Conservation (phyloP, 2,888 invertebrate genomes). For the Tetragonisca angustula region DNA sequence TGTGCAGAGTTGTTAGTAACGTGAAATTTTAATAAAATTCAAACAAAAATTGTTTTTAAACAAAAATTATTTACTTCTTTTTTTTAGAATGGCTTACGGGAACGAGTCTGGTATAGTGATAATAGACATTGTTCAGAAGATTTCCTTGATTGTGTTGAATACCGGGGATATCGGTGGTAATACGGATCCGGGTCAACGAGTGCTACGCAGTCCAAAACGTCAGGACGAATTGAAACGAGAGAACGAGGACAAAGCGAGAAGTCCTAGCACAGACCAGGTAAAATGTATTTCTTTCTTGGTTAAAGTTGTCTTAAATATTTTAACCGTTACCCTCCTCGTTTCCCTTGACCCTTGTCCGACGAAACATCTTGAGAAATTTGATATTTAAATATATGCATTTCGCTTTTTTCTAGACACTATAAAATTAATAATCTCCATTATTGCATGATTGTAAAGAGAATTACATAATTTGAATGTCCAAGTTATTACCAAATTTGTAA, state of each 20-base stretch:
- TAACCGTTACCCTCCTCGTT: conserved; percentile 32
- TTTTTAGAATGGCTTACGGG: conserved; percentile 95
- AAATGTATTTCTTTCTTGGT: conserved; percentile 77
- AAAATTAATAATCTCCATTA: conserved; percentile 57
- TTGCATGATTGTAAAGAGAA: conserved; percentile 64
- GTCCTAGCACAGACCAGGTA: conserved; percentile 96
- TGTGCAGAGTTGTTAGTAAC: not conserved
- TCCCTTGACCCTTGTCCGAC: conserved; percentile 50
- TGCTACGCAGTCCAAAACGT: conserved; percentile 91
- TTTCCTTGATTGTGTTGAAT: conserved; percentile 94
- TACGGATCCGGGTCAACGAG: conserved; percentile 93
- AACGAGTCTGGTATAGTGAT: conserved; percentile 98
- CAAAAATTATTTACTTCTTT: conserved; percentile 15
- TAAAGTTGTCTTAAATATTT: conserved; percentile 38
- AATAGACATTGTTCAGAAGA: conserved; percentile 96
- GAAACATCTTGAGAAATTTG: conserved; percentile 56
- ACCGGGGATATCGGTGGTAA: conserved; percentile 96
- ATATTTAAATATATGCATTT: conserved; percentile 59
- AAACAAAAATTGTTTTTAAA: not conserved
- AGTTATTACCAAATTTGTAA: conserved; percentile 34
- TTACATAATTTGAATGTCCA: conserved; percentile 49
- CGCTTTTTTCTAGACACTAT: conserved; percentile 57
- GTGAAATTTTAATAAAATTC: not conserved
- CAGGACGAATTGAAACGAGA: conserved; percentile 81
- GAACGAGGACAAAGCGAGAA: conserved; percentile 88